Evolutionary conservation across 2,113 vertebrate species (phyloP).

Genomic region (Mastomys coucha): DNA sequence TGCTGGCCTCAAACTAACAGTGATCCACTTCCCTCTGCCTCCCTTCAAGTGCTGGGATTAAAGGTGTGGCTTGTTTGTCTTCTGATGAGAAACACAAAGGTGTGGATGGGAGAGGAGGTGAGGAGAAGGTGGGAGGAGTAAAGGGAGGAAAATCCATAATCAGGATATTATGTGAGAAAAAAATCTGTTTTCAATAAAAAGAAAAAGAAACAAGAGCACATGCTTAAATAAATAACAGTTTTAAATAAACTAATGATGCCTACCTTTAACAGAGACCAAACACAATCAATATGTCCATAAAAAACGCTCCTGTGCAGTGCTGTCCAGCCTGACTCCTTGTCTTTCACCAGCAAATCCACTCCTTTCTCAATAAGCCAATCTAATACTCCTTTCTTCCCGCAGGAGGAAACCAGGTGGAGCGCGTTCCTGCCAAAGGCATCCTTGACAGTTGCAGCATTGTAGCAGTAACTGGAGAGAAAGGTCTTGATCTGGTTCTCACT

Average conservation of each 20-base stretch:
- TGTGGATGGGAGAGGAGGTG: background rate
- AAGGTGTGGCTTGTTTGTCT: background rate
- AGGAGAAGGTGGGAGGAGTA: too few species aligned
- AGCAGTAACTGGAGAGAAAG: conserved; percentile 93
- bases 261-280: conserved; percentile 94
- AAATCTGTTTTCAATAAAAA: background rate
- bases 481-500: conserved; percentile 93
- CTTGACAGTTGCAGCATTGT: conserved; percentile 93
- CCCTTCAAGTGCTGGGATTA: background rate
- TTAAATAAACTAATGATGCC: conserved; percentile 65
- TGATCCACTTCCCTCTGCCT: background rate
- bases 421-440: conserved; percentile 94
- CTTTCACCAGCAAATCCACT: conserved; percentile 92
- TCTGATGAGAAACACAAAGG: background rate
- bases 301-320: conserved; percentile 96
- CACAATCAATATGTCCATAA: conserved; percentile 98
- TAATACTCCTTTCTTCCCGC: conserved; percentile 93
- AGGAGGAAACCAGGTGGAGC: conserved; percentile 94
- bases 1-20: background rate
- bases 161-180: background rate
- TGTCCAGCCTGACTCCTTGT: conserved; percentile 98
- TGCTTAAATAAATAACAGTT: background rate
- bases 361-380: conserved; percentile 96
- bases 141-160: background rate
- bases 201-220: background rate